Percentiles rank a stretch among this genome's conserved stretches.
phyloP scores from a whole-genome alignment of 2,113 vertebrate genomes.

The Tetrax tetrax region DNA sequence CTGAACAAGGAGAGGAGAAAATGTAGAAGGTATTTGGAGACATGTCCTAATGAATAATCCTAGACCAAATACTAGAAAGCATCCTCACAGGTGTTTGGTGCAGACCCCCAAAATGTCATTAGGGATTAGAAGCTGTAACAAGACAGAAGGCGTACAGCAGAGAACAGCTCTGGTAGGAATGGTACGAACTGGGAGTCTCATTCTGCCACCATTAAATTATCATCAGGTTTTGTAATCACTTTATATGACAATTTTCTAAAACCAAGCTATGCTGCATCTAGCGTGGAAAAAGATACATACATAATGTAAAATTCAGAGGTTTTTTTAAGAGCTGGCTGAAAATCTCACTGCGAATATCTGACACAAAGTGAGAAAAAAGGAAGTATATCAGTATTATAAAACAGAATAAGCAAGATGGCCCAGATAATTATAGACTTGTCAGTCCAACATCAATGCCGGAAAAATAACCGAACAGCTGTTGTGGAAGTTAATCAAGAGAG shows the following conservation, averaged over 20 bases:
- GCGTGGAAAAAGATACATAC: background rate
- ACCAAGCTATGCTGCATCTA: background rate
- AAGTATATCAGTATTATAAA: background rate
- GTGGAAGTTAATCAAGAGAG: background rate
- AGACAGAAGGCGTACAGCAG: background rate
- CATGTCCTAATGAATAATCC: background rate
- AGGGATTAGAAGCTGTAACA: background rate
- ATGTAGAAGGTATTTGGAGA: background rate
- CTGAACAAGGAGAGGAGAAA: background rate
- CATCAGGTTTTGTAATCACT: accelerated
- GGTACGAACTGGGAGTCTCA: background rate
- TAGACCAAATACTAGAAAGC: background rate
- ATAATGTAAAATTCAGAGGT: background rate
- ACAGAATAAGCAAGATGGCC: background rate
- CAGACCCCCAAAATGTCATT: accelerated
- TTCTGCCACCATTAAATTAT: background rate
- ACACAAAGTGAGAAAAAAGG: background rate
- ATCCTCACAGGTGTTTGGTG: accelerated
- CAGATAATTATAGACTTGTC: background rate
- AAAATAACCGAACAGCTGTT: background rate
- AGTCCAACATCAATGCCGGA: background rate
- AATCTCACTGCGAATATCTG: background rate
- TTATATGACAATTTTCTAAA: background rate
- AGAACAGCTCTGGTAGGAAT: background rate
- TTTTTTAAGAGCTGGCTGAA: background rate